Conservation (phyloP, 23 tunicate species). For the Oikopleura dioica region DNA sequence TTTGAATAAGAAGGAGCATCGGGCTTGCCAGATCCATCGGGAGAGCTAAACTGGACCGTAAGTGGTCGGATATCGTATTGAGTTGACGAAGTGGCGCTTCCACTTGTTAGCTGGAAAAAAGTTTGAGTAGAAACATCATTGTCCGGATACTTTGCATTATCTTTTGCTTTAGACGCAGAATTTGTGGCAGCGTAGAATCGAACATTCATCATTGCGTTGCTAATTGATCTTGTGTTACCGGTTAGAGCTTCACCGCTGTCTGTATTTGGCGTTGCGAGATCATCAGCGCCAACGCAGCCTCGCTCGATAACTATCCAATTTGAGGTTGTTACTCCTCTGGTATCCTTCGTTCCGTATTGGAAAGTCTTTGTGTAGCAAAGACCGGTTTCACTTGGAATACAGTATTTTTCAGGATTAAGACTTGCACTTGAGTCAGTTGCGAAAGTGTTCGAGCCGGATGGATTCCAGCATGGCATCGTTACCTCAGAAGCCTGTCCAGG, state of each 20-base stretch:
- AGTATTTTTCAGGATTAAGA: neutral
- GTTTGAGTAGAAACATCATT: neutral
- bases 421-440: neutral
- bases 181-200: neutral
- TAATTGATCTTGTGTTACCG: neutral
- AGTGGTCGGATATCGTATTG: no score
- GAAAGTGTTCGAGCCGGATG: neutral
- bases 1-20: neutral
- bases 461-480: conserved; percentile 1
- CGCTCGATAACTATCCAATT: neutral
- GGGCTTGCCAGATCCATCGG: neutral
- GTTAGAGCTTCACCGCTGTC: neutral
- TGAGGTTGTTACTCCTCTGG: neutral
- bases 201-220: neutral
- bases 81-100: no score
- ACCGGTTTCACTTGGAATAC: neutral
- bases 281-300: neutral
- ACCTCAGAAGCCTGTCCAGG: neutral
- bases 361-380: neutral
- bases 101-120: no score
- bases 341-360: neutral
- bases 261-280: neutral
- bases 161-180: neutral
- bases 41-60: neutral
- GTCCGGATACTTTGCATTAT: conserved; percentile 4